Evolutionary conservation across 2,797 vertebrate genomes (phyloP), one percentile per base, ranked within the genome.

Genomic region (Cyclopterus lumpus): DNA sequence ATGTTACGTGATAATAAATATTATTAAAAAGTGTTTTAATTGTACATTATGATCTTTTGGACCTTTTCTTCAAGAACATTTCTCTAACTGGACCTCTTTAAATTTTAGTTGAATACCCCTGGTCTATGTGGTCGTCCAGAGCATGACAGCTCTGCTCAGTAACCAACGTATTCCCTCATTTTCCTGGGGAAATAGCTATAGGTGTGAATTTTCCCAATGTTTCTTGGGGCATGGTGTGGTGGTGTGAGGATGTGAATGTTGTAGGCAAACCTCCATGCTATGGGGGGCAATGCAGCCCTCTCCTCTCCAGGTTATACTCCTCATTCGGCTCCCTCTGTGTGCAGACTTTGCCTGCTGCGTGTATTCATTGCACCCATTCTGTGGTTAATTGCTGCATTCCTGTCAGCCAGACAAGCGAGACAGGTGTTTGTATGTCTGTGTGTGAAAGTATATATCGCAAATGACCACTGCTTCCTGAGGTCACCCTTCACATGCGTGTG

Each of bases 251-350:
- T 46, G 18, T n/a, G 18, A 8, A 89, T 77, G 77, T 81, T 90
- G 80, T 93, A 78, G 88, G 81, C 74, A 86, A 77, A 70, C 75
- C 88, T 83, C 88, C 83, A 6, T 76, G 77, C 92, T 85, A 88
- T 83, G 81, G 88, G 85, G 87, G 71, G 86, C 85, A 75, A 86
- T 57, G 67, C 84, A 71, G 77, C 76, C 80, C 36, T 67, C 81
- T 86, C 48, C 77, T 89, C 62, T 83, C 58, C 93, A 95, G 94
- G 93, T 95, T 93, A 94, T 81, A 57, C 73, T 73, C 75, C 82
- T 86, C 75, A 30, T 59, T 71, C 79, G 76, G 75, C 87, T 89
- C 74, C 81, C 58, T 67, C 46, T 83, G 85, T 89, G 77, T 89
- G 88, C 82, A 87, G 69, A 68, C 67, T 70, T 69, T 81, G 69